Base-by-base conservation (phyloP, 2,888 invertebrate species). In the Amphimallon solstitiale region DNA sequence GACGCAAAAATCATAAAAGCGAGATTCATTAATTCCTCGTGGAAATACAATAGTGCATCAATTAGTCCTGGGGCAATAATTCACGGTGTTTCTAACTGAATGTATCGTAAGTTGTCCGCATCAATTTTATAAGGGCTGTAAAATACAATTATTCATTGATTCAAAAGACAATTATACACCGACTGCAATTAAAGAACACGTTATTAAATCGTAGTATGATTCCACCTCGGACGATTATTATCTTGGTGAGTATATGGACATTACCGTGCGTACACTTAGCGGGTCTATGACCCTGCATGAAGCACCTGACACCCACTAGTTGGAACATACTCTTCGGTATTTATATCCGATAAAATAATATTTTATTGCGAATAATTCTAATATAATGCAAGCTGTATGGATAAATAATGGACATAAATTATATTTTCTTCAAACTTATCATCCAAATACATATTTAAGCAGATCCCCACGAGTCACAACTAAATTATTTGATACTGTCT, bases 271-370 rank as follows among this genome's bases (percentile, higher is more conserved):
- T 74, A 73, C 75, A 75, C 72, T 75, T 73, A 74, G 72, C 72
- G 74, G 80, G 81, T 81, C 81, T 76, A 76, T 79, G 82, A 82
- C 81, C 82, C 75, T 76, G 72, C 76, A 74, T 73, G 76, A 79
- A 38, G 78, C 81, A 81, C 80, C 80, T 81, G 81, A 81, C 82
- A 82, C 82, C 82, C 81, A 82, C 82, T 70, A 77, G 64, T 67
- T 62, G 68, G 72, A 72, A 75, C 75, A 72, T 73, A 74, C 71
- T 76, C 77, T 77, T 74, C 72, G 77, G 78, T 79, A 80, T 80
- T 80, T 80, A 80, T 79, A 80, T 75, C 78, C 79, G 80, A 81
- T 80, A 80, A 81, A 80, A 80, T 79, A 79, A 78, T 79, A 80
- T 80, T 80, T 80, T 80, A 81, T 79, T 78, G 79, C 78, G 74